Evolutionary conservation across 2,888 invertebrate genomes (phyloP).

Genomic region (Drosophila sordidapex): DNA sequence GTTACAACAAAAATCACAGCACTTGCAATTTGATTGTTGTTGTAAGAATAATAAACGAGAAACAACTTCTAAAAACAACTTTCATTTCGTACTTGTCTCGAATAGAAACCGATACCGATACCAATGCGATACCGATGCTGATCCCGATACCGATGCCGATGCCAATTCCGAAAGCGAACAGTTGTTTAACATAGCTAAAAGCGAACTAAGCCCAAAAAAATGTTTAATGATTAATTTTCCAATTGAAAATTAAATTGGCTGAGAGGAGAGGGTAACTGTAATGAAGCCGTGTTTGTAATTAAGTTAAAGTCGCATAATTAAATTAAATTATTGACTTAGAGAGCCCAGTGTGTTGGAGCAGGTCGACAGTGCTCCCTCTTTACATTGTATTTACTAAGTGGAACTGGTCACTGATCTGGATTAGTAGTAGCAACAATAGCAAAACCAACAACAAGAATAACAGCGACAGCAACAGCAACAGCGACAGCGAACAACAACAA

Average conservation of each 20-base stretch:
- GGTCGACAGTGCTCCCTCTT: slow-evolving; percentile 26
- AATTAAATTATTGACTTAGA: slow-evolving; percentile 78
- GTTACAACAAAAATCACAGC: slow-evolving; percentile 65
- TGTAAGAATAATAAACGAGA: slow-evolving; percentile 72
- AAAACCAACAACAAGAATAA: slow-evolving; percentile 25
- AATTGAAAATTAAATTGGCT: slow-evolving; percentile 48
- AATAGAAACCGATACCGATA: slow-evolving; percentile 29
- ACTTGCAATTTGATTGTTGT: slow-evolving; percentile 57
- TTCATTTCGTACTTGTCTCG: slow-evolving; percentile 70
- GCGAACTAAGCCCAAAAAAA: slow-evolving; percentile 52
- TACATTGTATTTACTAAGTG: slow-evolving; percentile 75
- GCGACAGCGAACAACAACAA: slow-evolving; percentile 59
- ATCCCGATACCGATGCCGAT: slow-evolving; percentile 24
- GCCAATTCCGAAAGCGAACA: slow-evolving; percentile 18
- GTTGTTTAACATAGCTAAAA: slow-evolving; percentile 20
- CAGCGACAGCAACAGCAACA: slow-evolving; percentile 39
- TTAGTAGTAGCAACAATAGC: slow-evolving; percentile 66
- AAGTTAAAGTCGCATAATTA: slow-evolving; percentile 81
- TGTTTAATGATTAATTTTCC: slow-evolving; percentile 51
- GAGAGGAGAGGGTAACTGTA: slow-evolving; percentile 10
- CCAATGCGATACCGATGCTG: slow-evolving; percentile 8
- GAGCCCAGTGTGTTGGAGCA: slow-evolving; percentile 22
- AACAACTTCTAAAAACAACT: slow-evolving; percentile 78
- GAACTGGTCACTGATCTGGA: slow-evolving; percentile 81
- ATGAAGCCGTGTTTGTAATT: slow-evolving; percentile 66